Conservation (phyloP, 92 coral and sea anemone species). For the Porites divaricata region DNA sequence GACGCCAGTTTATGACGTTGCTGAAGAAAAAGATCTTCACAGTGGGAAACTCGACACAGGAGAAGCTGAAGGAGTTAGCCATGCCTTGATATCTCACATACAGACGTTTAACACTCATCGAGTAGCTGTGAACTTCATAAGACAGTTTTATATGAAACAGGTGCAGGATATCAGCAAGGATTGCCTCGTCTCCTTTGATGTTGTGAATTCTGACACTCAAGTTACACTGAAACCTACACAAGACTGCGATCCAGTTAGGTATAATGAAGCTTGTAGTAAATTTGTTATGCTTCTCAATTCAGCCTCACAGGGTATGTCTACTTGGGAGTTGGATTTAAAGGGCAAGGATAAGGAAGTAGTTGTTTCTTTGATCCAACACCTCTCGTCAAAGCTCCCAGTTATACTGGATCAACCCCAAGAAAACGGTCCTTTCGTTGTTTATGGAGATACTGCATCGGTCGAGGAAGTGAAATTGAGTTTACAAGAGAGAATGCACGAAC, state of each 20-base stretch:
- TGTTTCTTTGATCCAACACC: neutral
- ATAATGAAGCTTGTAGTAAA: slow-evolving; percentile 36
- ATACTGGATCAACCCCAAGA: slow-evolving; percentile 35
- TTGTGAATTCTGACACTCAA: slow-evolving; percentile 10
- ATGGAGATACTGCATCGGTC: slow-evolving; percentile 55
- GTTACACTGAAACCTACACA: slow-evolving; percentile 35
- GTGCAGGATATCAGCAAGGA: slow-evolving; percentile 7
- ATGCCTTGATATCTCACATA: neutral
- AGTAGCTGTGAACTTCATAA: slow-evolving; percentile 31
- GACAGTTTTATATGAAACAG: neutral
- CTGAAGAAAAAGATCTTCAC: neutral
- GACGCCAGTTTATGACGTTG: neutral
- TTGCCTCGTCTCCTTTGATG: slow-evolving; percentile 23
- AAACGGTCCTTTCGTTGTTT: slow-evolving; percentile 26
- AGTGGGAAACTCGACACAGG: neutral
- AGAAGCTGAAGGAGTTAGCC: neutral
- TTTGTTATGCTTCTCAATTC: slow-evolving; percentile 34
- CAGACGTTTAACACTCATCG: slow-evolving; percentile 18
- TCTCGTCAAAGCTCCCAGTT: slow-evolving; percentile 26
- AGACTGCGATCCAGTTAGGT: slow-evolving; percentile 28
- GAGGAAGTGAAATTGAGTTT: neutral
- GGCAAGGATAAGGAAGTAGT: neutral
- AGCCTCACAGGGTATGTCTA: slow-evolving; percentile 44
- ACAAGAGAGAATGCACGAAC: neutral
- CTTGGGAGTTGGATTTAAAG: slow-evolving; percentile 5